Evolutionary conservation across 1,140 invertebrate genomes (phyloP), one percentile per base, ranked within the genome.

Genomic region (Teleogryllus occipitalis): DNA sequence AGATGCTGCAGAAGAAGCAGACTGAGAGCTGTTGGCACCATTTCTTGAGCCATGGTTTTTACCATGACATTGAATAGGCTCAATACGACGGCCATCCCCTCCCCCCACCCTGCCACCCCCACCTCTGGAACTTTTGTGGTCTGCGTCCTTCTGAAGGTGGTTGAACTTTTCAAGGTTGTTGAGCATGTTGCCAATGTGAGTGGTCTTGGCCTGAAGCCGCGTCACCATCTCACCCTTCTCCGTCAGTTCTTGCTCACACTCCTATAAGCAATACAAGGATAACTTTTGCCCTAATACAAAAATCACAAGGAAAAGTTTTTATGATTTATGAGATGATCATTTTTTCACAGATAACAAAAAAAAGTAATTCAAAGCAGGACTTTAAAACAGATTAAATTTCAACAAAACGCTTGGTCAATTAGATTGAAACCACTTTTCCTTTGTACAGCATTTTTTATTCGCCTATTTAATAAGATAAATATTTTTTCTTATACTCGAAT

Each of bases 141-240:
- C 78, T 75, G 79, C 79, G 78, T 92, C 89, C 87, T 91, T 91
- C 85, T 91, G 87, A 82, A 91, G 87, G 84, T 91, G 89, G 86
- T 92, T 93, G 87, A 93, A 94, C 88, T 95, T 95, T 88, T 96
- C 94, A 84, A 97, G 90, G 87, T 95, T 96, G 88, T 93, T 92
- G 83, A 96, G 90, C 85, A 96, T 93, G 88, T 94, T 93, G 86
- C 94, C 95, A 86, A 96, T 96, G 87, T 96, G 94, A 87, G 92
- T 92, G 82, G 95, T 95, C 89, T 96, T 96, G 82, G 91, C 92
- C 86, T 96, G 95, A 82, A 96, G 92, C 81, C 94, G 92, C 86
- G 93, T 94, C 82, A 96, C 94, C 91, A 96, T 93, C 88, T 95
- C 93, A 82, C 94, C 95, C 87, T 96, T 96, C 89, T 96, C 94